Base-by-base conservation (phyloP, 2,888 invertebrate genomes). In the Sericinus montela region DNA sequence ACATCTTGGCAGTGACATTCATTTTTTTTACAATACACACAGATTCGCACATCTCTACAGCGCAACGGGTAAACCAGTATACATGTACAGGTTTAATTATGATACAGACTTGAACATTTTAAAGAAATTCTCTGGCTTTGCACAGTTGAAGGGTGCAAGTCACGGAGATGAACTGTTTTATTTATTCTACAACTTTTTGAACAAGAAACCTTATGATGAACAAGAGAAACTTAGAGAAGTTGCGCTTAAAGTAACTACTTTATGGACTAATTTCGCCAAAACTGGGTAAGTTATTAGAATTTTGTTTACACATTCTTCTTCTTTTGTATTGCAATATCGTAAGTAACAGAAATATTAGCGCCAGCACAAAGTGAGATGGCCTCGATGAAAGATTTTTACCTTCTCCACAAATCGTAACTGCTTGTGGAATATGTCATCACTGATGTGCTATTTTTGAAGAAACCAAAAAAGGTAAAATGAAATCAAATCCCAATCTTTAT, bases 121-220 rank as follows among this genome's bases (percentile, higher is more conserved):
- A 1, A 82, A 80, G 53, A 56, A 48, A 1, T 23, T 64, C 1
- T 14, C 62, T 0, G 69, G 68, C 1, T 11, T 56, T 5, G 23
- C 49, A 0, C 42, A 67, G 3, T 52, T 73, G 36, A 56, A 68
- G 62, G 90, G 90, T 0, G 83, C 78, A 0, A 73, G 76, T 23
- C 90, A 90, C 37, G 83, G 78, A 0, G 90, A 90, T 50, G 90
- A 90, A 1, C 14, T 90, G 8, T 78, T 77, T 34, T 90, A 90
- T 56, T 39, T 84, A 4, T 90, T 90, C 48, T 81, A 75, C 39
- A 73, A 72, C 29, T 67, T 69, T 8, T 50, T 62, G 2, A 80
- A 76, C 38, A 73, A 72, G 43, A 72, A 81, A 37, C 63, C 64
- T n/a, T 81, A 78, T 19, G 56, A 60, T 37, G 58, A 69, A 2